These are phyloP conservation scores for Thysanoteuthis rhombus DNA, from an alignment of 2,888 invertebrate species.

Conservation along the genomic window DNA sequence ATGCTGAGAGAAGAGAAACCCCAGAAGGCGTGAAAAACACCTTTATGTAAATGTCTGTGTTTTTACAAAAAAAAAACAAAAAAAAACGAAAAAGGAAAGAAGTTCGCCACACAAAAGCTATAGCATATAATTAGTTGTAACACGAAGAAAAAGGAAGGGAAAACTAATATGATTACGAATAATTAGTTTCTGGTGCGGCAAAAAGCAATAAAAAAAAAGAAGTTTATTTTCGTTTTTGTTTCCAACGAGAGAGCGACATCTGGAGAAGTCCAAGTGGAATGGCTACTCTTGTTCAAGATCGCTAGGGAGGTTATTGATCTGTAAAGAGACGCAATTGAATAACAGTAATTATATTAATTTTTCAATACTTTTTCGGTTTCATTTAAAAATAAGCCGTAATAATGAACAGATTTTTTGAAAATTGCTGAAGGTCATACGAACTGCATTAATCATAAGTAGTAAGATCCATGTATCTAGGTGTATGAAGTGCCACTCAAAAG, in stretches of 20 bases:
- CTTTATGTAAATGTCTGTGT: background rate
- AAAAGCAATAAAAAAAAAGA: background rate
- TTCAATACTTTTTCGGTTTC: background rate
- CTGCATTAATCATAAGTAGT: too few relatives aligned
- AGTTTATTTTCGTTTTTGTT: background rate
- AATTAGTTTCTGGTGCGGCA: background rate
- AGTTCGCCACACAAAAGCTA: background rate
- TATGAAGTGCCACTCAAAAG: too few relatives aligned
- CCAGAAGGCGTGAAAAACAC: background rate
- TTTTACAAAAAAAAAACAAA: background rate
- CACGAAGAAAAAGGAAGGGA: background rate
- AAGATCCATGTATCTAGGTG: too few relatives aligned
- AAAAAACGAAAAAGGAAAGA: too few relatives aligned
- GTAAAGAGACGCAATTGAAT: background rate
- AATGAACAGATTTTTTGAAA: too few relatives aligned
- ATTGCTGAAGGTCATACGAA: too few relatives aligned
- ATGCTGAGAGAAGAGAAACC: background rate
- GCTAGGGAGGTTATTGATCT: background rate
- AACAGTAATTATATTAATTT: background rate
- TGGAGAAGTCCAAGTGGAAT: background rate
- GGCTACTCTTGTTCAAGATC: background rate
- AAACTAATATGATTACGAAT: background rate
- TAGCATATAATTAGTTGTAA: background rate
- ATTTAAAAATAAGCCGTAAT: background rate
- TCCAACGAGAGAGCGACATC: background rate